A percentile compares a stretch with the other conserved stretches of the same genome.
phyloP scores from a whole-genome alignment of 2,797 vertebrate genomes.

The Lagocephalus sceleratus region DNA sequence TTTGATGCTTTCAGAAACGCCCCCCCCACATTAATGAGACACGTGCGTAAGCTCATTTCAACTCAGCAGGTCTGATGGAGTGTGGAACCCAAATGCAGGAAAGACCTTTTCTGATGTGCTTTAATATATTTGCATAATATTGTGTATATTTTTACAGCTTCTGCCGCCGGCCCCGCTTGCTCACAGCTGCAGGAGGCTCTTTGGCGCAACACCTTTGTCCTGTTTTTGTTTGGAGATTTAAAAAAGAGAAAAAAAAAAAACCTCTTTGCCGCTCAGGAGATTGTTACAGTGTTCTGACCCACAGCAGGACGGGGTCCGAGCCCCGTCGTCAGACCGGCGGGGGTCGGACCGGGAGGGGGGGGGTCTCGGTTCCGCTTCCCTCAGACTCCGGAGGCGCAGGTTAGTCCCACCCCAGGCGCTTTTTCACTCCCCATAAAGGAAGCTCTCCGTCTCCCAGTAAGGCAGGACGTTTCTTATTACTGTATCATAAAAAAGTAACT shows the following conservation, averaged over 20 bases:
- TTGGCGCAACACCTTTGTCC: not conserved
- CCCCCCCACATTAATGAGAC: too few species aligned
- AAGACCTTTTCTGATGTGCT: constrained; percentile 56
- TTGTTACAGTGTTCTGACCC: constrained; percentile 40
- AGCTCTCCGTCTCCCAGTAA: not conserved
- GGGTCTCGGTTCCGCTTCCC: constrained; percentile 43
- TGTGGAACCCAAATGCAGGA: constrained; percentile 61
- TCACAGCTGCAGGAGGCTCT: not conserved
- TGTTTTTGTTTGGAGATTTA: constrained; percentile 43
- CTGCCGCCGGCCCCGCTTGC: constrained; percentile 34
- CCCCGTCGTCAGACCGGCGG: not conserved
- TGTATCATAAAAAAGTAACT: constrained; percentile 25
- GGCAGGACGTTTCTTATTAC: constrained; percentile 11
- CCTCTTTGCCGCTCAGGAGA: constrained; percentile 69
- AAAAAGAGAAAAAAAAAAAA: too few species aligned
- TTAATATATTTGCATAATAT: constrained; percentile 58
- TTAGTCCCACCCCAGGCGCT: not conserved
- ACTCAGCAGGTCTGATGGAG: constrained; percentile 80
- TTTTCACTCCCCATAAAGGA: not conserved
- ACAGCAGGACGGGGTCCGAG: not conserved
- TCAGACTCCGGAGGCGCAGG: not conserved
- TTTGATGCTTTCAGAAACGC: constrained; percentile 30
- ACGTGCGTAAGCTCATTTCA: constrained; percentile 27
- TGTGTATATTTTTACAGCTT: constrained; percentile 71
- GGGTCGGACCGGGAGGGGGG: constrained; percentile 23